Base-by-base conservation (phyloP, 2,888 invertebrate species). In the Watsonalla binaria region DNA sequence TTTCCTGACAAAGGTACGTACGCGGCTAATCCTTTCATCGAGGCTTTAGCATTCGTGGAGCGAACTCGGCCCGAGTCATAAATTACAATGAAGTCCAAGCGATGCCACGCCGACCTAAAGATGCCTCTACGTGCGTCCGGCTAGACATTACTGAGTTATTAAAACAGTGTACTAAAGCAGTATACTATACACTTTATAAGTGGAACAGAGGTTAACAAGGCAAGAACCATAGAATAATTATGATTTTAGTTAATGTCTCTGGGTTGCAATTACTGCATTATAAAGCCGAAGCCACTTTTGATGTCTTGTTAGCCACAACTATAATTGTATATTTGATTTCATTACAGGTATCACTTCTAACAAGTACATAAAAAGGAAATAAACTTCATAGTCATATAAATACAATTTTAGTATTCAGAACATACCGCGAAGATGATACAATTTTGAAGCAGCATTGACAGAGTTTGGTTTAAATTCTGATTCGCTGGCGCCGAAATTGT, bases 71-170 rank as follows among this genome's bases (percentile, higher is more conserved):
- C 76, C 80, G 83, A 86, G 82, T 82, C 78, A 87, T 86, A 86
- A 84, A 84, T 88, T 85, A 85, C 86, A 84, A 87, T 86, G 86
- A 85, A 82, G 72, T 71, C 60, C 65, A 68, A 63, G 64, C 63
- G 64, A 60, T 65, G 60, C 65, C 62, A 54, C 63, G 55, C 53
- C 67, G 70, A 62, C 66, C 66, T 68, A 65, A 61, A 64, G 64
- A 60, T 65, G 11, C 46, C 7, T 63, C 67, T 65, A 72, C 74
- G 74, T 73, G 72, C 70, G 73, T 74, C 74, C 74, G 74, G 72
- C 68, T 51, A 35, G 42, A 13, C n/a, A 42, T 11, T 47, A 9
- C 6, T 37, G 37, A 37, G 13, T 7, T 39, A 9, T 15, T n/a
- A 14, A 14, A 24, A 14, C n/a, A 14, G 37, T 48, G 8, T 5